A percentile compares a stretch with the other conserved stretches of the same genome.
These are phyloP conservation scores for Resseliella maxima DNA, from an alignment of 2,888 invertebrate species.

Conservation along the genomic window DNA sequence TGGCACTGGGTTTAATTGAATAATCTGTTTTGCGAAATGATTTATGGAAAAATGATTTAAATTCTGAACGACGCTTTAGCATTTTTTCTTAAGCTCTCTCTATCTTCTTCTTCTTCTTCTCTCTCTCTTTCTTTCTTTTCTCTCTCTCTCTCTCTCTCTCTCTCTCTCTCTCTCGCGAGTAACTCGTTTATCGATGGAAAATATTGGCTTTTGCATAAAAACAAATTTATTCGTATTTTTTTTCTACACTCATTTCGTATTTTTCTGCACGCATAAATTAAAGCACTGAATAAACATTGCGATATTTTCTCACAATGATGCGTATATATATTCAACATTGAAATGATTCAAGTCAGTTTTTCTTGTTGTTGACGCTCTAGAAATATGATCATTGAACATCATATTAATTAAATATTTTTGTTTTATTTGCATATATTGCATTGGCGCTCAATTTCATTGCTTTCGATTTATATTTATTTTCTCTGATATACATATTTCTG, in stretches of 20 bases:
- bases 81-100: not conserved
- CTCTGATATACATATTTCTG: not conserved
- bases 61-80: constrained; percentile 46
- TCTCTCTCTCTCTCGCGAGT: not conserved
- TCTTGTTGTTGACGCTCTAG: not conserved
- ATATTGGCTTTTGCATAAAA: constrained; percentile 26
- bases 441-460: not conserved
- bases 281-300: constrained; percentile 17
- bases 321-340: not conserved
- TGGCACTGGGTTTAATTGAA: constrained; percentile 46
- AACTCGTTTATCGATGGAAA: constrained; percentile 20
- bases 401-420: constrained; percentile 50
- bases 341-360: not conserved
- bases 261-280: constrained; percentile 27
- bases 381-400: constrained; percentile 55
- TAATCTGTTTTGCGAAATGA: constrained; percentile 53
- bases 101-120: not conserved
- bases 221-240: constrained; percentile 17
- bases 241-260: not conserved
- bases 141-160: no score
- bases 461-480: not conserved
- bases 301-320: constrained; percentile 53
- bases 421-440: not conserved
- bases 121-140: not conserved
- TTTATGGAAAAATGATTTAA: constrained; percentile 55